Percentiles rank a stretch among this genome's conserved stretches.
Conservation (phyloP, 2,888 invertebrate genomes). For the Drosophila buzzatii region DNA sequence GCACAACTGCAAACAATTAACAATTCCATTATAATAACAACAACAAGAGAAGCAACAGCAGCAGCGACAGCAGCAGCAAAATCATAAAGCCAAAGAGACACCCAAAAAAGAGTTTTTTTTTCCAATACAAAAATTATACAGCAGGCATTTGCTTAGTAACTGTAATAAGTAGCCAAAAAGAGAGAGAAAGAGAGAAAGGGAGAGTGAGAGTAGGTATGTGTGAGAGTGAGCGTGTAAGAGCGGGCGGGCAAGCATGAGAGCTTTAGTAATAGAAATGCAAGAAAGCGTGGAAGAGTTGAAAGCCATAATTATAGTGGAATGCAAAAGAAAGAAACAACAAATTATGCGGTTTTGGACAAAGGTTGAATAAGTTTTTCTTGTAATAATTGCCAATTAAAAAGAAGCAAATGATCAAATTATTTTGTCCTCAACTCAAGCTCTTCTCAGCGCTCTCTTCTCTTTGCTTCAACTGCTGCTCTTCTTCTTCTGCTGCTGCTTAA, state of each 20-base stretch:
- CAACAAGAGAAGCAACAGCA: slow-evolving; percentile 12
- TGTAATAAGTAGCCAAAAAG: slow-evolving; percentile 12
- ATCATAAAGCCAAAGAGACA: slow-evolving; percentile 52
- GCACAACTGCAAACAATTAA: slow-evolving; percentile 79
- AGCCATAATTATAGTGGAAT: slow-evolving; percentile 61
- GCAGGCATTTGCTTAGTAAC: slow-evolving; percentile 39
- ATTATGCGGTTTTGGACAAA: slow-evolving; percentile 32
- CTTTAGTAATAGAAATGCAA: slow-evolving; percentile 49
- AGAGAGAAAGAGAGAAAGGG: slow-evolving; percentile 12
- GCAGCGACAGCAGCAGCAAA: slow-evolving; percentile 22
- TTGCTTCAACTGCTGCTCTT: not conserved
- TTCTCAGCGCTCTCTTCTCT: not conserved
- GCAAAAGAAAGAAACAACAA: slow-evolving; percentile 27
- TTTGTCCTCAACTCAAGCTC: not conserved
- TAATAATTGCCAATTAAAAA: slow-evolving; percentile 11
- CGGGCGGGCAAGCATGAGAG: slow-evolving; percentile 17
- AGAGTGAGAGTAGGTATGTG: not conserved
- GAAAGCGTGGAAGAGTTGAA: slow-evolving; percentile 70
- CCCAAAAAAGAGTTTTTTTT: slow-evolving; percentile 25
- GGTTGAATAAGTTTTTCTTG: slow-evolving; percentile 17
- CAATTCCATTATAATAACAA: slow-evolving; percentile 55
- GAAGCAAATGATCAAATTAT: not conserved
- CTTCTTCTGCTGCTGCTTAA: not conserved
- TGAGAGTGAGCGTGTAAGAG: slow-evolving; percentile 1
- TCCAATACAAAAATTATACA: slow-evolving; percentile 13